Evolutionary conservation across 2,797 vertebrate species (phyloP).

Genomic region (Enteromius thamalakanensis): DNA sequence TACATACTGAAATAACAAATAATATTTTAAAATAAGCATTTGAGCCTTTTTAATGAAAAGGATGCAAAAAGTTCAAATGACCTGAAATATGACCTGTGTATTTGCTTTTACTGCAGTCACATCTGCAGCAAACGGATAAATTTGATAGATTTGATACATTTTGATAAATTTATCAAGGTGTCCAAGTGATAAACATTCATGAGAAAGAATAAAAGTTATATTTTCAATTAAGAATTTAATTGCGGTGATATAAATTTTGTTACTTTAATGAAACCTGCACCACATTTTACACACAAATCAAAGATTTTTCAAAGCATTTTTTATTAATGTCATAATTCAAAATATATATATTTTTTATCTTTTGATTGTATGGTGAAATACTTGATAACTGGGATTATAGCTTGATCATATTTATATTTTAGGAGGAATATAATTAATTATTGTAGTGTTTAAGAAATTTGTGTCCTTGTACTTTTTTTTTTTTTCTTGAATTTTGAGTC

Average conservation of each 20-base stretch:
- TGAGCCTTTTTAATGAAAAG: background rate
- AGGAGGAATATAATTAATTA: background rate
- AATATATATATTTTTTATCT: background rate
- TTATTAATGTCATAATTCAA: background rate
- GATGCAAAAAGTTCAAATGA: background rate
- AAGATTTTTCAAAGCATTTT: background rate
- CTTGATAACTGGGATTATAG: too few species aligned
- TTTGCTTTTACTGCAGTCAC: background rate
- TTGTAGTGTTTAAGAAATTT: background rate
- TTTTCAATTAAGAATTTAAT: background rate
- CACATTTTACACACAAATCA: background rate
- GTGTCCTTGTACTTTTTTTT: background rate
- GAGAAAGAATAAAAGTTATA: background rate
- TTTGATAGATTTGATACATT: too few species aligned
- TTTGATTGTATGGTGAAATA: background rate
- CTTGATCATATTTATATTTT: background rate
- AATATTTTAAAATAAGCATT: background rate
- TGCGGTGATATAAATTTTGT: background rate
- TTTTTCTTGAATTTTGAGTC: too few species aligned
- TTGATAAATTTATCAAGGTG: background rate
- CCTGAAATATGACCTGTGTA: background rate
- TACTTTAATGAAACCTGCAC: background rate
- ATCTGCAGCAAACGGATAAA: too few species aligned
- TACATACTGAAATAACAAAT: background rate
- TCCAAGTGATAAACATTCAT: background rate